A percentile compares a stretch with the other conserved stretches of the same genome.
Conservation (phyloP, 2,113 vertebrate genomes). For the Microcebus murinus region DNA sequence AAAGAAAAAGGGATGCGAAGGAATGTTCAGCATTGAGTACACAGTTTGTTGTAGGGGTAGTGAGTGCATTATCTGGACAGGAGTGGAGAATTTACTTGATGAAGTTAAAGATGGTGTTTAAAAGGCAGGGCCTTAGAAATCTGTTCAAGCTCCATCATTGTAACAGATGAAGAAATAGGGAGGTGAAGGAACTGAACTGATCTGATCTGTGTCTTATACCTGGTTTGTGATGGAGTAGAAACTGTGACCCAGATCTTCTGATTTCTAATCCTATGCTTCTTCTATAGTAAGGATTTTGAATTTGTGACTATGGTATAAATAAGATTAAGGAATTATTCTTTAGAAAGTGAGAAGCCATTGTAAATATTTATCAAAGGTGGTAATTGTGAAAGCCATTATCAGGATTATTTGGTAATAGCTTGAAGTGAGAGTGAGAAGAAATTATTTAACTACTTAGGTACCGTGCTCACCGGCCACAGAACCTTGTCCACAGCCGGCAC, state of each 20-base stretch:
- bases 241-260: not conserved
- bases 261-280: not conserved
- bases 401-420: not conserved
- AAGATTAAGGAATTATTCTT: not conserved
- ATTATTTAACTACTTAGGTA: not conserved
- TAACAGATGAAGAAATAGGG: not conserved
- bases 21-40: not conserved
- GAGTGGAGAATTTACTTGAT: not conserved
- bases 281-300: not conserved
- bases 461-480: too few relatives aligned
- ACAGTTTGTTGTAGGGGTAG: not conserved
- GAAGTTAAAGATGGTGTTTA: not conserved
- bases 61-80: not conserved
- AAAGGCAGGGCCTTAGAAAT: not conserved
- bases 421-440: not conserved
- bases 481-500: too few relatives aligned
- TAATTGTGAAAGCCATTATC: not conserved
- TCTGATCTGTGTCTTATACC: not conserved
- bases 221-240: not conserved
- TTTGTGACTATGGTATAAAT: not conserved
- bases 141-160: not conserved
- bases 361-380: not conserved
- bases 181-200: not conserved
- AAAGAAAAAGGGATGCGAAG: not conserved
- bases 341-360: not conserved